phyloP scores from a whole-genome alignment of 1,140 invertebrate species.

The Zeugodacus cucurbitae region DNA sequence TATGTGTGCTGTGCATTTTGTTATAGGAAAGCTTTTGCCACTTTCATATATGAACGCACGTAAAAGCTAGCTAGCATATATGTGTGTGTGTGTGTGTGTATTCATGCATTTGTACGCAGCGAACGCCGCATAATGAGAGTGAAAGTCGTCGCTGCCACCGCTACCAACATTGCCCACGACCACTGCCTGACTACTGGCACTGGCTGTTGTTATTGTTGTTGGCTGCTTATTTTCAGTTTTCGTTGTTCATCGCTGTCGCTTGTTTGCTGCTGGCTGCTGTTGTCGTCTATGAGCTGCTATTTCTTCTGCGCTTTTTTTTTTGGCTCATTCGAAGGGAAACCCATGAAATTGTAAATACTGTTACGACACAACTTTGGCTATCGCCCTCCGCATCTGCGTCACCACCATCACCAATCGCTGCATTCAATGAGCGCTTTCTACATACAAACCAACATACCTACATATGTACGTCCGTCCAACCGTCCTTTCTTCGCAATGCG shows the following conservation, averaged over 20 bases:
- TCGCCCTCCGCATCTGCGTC: not conserved
- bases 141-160: slow-evolving; percentile 19
- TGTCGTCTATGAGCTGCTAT: not conserved
- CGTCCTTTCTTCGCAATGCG: not conserved
- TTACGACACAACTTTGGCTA: slow-evolving; percentile 37
- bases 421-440: not conserved
- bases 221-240: not conserved
- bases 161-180: not conserved
- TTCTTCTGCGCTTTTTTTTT: not conserved
- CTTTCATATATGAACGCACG: not conserved
- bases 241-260: not conserved
- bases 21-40: not conserved
- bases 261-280: not conserved
- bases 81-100: not conserved
- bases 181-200: not conserved
- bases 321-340: slow-evolving; percentile 31
- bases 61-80: not conserved
- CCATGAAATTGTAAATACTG: slow-evolving; percentile 39
- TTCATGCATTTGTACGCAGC: not conserved
- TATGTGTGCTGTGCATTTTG: not conserved
- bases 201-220: not conserved
- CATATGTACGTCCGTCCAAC: not conserved
- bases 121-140: slow-evolving; percentile 38
- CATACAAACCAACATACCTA: not conserved
- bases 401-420: not conserved